These are phyloP conservation scores for Conus canariensis DNA, from an alignment of 2,888 invertebrate genomes.

Conservation along the genomic window DNA sequence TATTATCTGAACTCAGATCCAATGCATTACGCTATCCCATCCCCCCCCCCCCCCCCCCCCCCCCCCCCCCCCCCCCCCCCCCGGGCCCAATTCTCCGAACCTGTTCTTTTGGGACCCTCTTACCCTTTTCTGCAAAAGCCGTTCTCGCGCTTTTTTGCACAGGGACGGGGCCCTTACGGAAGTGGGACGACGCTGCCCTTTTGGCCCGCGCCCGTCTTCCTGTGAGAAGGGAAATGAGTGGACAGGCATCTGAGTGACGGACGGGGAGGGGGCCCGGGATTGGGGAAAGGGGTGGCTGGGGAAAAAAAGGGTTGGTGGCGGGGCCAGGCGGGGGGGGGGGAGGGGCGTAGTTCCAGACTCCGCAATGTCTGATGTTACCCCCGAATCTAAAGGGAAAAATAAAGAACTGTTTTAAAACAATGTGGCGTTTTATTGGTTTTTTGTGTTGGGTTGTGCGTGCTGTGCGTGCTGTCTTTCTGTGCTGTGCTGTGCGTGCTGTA, in stretches of 20 bases:
- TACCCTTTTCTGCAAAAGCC: not conserved
- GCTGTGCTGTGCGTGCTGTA: too few relatives aligned
- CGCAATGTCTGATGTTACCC: slow-evolving; percentile 41
- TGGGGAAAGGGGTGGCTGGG: not conserved
- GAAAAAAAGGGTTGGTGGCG: not conserved
- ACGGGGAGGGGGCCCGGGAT: not conserved
- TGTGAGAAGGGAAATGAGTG: slow-evolving; percentile 38
- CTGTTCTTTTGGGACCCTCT: not conserved
- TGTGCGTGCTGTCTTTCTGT: too few relatives aligned
- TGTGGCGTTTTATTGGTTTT: too few relatives aligned
- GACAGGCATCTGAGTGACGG: not conserved
- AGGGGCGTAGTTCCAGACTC: not conserved
- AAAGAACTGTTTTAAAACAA: too few relatives aligned
- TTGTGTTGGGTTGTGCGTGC: too few relatives aligned
- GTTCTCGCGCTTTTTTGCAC: not conserved
- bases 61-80: too few relatives aligned
- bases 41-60: too few relatives aligned
- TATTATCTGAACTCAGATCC: too few relatives aligned
- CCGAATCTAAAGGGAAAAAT: slow-evolving; percentile 22
- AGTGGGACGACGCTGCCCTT: not conserved
- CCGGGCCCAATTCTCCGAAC: too few relatives aligned
- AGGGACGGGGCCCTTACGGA: slow-evolving; percentile 10
- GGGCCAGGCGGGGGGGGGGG: slow-evolving; percentile 7
- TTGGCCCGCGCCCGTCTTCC: not conserved
- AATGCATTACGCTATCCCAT: too few relatives aligned